Evolutionary conservation across 2,113 vertebrate genomes (phyloP).

Genomic region (Tyrannus savana): DNA sequence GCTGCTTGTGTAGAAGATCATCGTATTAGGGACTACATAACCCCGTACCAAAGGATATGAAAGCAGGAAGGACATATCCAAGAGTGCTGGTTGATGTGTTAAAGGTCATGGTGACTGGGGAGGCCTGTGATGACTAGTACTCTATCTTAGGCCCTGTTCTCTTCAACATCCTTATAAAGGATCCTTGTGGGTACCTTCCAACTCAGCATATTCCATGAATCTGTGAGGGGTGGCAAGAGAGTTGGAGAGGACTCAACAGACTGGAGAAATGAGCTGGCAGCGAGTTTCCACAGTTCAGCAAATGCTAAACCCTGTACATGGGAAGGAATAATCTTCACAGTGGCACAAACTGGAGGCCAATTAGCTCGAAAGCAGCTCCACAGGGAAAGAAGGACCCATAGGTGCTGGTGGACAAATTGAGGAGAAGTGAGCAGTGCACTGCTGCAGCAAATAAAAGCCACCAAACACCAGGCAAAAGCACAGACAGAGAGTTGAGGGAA

Average conservation of each 20-base stretch:
- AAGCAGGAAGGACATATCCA: background rate
- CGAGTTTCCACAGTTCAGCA: background rate
- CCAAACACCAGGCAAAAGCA: background rate
- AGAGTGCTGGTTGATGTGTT: background rate
- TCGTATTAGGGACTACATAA: background rate
- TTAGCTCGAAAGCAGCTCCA: background rate
- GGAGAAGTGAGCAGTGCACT: background rate
- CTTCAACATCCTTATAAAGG: too few species aligned
- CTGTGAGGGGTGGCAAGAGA: background rate
- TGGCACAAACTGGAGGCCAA: background rate
- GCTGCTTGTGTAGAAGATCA: background rate
- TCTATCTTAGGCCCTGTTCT: too few species aligned
- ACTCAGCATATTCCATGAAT: background rate
- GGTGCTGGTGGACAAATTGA: background rate
- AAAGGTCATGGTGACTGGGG: background rate
- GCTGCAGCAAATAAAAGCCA: background rate
- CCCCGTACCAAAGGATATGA: background rate
- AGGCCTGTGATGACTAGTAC: background rate
- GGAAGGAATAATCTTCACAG: accelerated
- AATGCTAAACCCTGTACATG: background rate
- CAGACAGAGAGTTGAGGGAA: background rate
- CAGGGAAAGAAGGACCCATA: background rate
- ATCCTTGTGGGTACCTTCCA: background rate
- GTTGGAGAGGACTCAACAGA: background rate
- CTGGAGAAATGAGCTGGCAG: background rate